A percentile compares a stretch with the other conserved stretches of the same genome.
Conservation (phyloP, 2,888 invertebrate species). For the Hyposoter dolosus region DNA sequence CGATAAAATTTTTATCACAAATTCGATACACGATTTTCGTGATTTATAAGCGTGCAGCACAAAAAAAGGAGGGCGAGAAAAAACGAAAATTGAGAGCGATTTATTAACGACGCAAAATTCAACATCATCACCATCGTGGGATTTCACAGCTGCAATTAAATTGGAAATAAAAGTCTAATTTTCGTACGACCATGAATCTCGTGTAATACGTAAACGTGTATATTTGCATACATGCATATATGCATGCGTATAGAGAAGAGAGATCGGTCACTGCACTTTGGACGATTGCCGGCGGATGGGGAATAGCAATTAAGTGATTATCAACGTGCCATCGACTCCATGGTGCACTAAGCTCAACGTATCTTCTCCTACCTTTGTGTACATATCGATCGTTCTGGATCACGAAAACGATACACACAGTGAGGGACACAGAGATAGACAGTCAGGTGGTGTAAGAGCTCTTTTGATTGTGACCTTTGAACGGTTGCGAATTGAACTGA, state of each 20-base stretch:
- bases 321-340: constrained; percentile 46
- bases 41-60: background rate
- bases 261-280: constrained; percentile 38
- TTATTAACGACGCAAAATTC: background rate
- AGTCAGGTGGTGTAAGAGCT: constrained; percentile 62
- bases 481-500: constrained; percentile 51
- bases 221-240: background rate
- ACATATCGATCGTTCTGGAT: constrained; percentile 28
- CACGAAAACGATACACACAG: constrained; percentile 29
- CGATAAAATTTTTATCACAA: background rate
- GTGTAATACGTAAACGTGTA: constrained; percentile 12
- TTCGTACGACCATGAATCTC: constrained; percentile 21
- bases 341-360: constrained; percentile 7
- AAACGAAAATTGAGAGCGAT: background rate
- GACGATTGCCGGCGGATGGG: constrained; percentile 39
- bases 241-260: background rate
- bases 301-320: constrained; percentile 60
- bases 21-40: background rate
- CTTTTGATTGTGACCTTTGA: constrained; percentile 29
- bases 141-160: background rate
- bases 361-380: background rate
- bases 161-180: background rate
- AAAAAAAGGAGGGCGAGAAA: background rate
- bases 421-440: constrained; percentile 25
- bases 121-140: background rate